A percentile compares a stretch with the other conserved stretches of the same genome.
phyloP scores from a whole-genome alignment of 2,888 invertebrate species.

The Globia sparganii region DNA sequence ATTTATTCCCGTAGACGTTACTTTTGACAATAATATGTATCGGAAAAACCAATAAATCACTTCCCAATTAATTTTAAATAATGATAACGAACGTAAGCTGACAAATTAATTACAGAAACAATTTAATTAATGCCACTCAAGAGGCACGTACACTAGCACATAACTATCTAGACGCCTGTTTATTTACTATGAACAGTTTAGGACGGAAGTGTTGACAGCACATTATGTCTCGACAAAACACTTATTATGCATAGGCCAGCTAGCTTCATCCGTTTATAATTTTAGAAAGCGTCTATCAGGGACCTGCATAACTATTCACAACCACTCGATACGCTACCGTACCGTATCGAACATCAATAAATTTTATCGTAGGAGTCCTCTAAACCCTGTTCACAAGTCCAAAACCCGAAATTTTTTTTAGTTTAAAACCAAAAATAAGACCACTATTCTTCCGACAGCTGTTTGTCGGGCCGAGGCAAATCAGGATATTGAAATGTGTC shows the following conservation, averaged over 20 bases:
- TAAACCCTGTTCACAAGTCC: too few relatives aligned
- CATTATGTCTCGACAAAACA: constrained; percentile 44
- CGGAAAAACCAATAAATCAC: background rate
- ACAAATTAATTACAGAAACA: constrained; percentile 22
- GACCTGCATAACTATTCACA: too few relatives aligned
- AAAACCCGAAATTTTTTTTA: too few relatives aligned
- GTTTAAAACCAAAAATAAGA: too few relatives aligned
- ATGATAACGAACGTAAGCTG: constrained; percentile 12
- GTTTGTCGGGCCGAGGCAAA: too few relatives aligned
- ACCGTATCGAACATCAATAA: too few relatives aligned
- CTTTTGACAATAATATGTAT: background rate
- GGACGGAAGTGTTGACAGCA: constrained; percentile 39
- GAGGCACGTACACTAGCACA: constrained; percentile 28
- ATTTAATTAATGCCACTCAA: constrained; percentile 18
- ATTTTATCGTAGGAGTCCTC: too few relatives aligned
- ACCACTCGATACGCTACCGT: too few relatives aligned
- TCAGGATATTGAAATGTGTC: too few relatives aligned
- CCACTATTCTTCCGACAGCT: too few relatives aligned
- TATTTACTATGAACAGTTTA: constrained; percentile 25
- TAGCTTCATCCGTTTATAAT: constrained; percentile 38
- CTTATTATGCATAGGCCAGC: constrained; percentile 46
- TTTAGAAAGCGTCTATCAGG: constrained; percentile 44
- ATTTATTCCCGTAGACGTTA: background rate
- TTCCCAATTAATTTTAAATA: constrained; percentile 14
- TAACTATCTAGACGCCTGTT: constrained; percentile 8